Evolutionary conservation across 1,140 invertebrate species (phyloP).

Genomic region (Apis cerana): DNA sequence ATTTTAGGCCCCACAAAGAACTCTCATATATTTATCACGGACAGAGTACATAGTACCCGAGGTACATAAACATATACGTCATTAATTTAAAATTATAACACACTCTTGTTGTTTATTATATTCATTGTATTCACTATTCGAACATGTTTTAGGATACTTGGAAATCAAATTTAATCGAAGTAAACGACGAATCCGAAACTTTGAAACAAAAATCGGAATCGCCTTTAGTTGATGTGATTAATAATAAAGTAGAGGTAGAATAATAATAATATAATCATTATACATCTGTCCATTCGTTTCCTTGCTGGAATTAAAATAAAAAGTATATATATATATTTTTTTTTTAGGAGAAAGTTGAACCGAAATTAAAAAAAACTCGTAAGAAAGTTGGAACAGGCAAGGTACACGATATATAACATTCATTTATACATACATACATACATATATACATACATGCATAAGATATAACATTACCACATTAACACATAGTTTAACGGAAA

Average conservation of each 20-base stretch:
- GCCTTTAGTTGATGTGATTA: neutral
- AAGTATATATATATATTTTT: neutral
- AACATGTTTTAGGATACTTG: slow-evolving; percentile 23
- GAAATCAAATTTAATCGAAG: slow-evolving; percentile 4
- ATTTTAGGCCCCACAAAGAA: slow-evolving; percentile 20
- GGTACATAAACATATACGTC: neutral
- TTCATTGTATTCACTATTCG: too few species aligned
- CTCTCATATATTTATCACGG: neutral
- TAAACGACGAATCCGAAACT: neutral
- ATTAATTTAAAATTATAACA: neutral
- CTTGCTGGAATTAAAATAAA: neutral
- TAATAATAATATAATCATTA: neutral
- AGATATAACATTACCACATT: neutral
- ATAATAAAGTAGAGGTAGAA: slow-evolving; percentile 36
- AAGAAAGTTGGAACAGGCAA: slow-evolving; percentile 29
- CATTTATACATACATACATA: neutral
- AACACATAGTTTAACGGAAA: neutral
- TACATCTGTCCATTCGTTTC: too few species aligned
- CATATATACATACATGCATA: neutral
- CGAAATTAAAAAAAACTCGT: slow-evolving; percentile 38
- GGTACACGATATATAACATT: slow-evolving; percentile 25
- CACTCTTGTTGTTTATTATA: neutral
- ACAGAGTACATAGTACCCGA: neutral
- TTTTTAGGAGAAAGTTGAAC: slow-evolving; percentile 41
- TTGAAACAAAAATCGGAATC: neutral